Percentiles rank a stretch among this genome's conserved stretches.
Conservation (phyloP, 2,797 vertebrate genomes). For the Takifugu ocellatus region DNA sequence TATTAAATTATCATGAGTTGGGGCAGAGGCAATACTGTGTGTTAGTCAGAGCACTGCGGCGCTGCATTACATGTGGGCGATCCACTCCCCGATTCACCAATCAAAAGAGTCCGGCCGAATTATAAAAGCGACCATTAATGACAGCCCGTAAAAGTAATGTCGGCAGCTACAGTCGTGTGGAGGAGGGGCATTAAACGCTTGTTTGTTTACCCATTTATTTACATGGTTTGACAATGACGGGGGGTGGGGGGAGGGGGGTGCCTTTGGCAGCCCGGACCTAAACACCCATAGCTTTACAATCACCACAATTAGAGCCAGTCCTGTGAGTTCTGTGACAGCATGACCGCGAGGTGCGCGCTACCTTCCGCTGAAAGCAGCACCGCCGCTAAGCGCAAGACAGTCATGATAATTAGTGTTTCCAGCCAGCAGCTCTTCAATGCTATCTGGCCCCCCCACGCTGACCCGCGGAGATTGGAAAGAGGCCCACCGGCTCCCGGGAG, state of each 20-base stretch:
- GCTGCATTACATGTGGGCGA: slow-evolving; percentile 30
- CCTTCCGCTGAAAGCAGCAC: slow-evolving; percentile 59
- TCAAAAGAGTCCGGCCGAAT: slow-evolving; percentile 41
- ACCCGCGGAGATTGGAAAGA: slow-evolving; percentile 76
- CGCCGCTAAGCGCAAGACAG: slow-evolving; percentile 64
- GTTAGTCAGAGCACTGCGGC: slow-evolving; percentile 39
- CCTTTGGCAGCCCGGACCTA: slow-evolving; percentile 56
- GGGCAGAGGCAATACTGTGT: slow-evolving; percentile 58
- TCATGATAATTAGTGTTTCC: slow-evolving; percentile 77
- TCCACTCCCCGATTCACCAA: slow-evolving; percentile 38
- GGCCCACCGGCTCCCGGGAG: slow-evolving; percentile 68
- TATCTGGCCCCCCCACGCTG: slow-evolving; percentile 63
- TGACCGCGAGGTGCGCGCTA: slow-evolving; percentile 65
- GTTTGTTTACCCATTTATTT: slow-evolving; percentile 69
- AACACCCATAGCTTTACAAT: slow-evolving; percentile 73
- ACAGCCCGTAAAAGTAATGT: slow-evolving; percentile 39
- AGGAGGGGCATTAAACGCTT: slow-evolving; percentile 45
- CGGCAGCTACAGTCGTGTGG: slow-evolving; percentile 25
- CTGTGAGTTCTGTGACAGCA: slow-evolving; percentile 73
- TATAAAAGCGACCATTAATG: slow-evolving; percentile 41
- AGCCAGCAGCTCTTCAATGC: slow-evolving; percentile 69
- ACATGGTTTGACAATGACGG: slow-evolving; percentile 56
- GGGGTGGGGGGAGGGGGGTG: slow-evolving; percentile 53
- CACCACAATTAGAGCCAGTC: slow-evolving; percentile 71
- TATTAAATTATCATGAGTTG: slow-evolving; percentile 80